Base-by-base conservation (phyloP, 2,888 invertebrate species). In the Philhelius pedissequus region DNA sequence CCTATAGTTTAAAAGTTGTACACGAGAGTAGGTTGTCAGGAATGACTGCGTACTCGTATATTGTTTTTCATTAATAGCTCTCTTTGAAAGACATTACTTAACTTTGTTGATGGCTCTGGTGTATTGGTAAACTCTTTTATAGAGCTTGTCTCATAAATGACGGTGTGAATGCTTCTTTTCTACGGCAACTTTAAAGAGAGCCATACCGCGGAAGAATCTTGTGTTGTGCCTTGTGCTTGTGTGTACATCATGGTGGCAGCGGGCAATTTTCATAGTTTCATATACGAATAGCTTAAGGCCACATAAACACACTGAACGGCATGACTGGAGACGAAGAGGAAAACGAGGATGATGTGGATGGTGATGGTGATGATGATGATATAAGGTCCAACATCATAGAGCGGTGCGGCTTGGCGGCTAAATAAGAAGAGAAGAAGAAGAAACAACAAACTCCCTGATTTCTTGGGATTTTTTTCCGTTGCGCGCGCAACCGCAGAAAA, bases 401-500 rank as follows among this genome's bases (percentile, higher is more conserved):
- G 38, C 20, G 48, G 38, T 27, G 48, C 27, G 45, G 56, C 22
- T 32, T 69, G 32, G 18, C 40, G 64, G 58, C 54, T 64, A 69
- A 38, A 62, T 35, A 11, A 22, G 35, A 54, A 30, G n/a, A 54
- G 4, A 13, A 22, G 43, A 45, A 56, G 30, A 40, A 54, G 9
- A 54, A 40, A 69, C 68, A 62, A 83, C 38, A 69, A 83, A 84
- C 75, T 79, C 83, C 83, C 79, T 70, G 70, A 75, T 80, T 75
- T 84, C 75, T 75, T 75, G 66, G 70, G 69, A 64, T 84, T 58
- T 71, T n/a, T 30, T 70, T 64, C 38, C 18, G 78, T 32, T 35
- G 71, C 50, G 64, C 79, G 73, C 89, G 89, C 89, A 90, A 89
- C 90, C 91, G 90, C 91, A 90, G 90, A 90, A 89, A 91, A 90